phyloP scores from a whole-genome alignment of 2,797 vertebrate species.

The Amniataba percoides region DNA sequence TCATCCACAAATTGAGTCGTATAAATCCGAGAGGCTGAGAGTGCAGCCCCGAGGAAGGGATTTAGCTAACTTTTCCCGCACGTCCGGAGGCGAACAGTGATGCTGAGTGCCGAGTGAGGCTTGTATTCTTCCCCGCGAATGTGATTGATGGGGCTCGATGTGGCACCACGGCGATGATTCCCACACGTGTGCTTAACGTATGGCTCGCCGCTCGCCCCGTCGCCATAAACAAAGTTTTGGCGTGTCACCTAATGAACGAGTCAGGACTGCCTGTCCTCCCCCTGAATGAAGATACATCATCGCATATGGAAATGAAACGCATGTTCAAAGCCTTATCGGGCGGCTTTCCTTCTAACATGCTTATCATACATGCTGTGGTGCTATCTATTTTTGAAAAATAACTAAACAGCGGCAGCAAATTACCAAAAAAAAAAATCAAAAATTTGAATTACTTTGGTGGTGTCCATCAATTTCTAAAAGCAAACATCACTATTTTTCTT shows the following conservation, averaged over 20 bases:
- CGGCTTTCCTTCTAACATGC: slow-evolving; percentile 18
- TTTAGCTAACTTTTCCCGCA: slow-evolving; percentile 23
- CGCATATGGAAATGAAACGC: slow-evolving; percentile 28
- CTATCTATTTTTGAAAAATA: neutral
- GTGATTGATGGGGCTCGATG: slow-evolving; percentile 60
- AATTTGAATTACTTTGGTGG: slow-evolving; percentile 1
- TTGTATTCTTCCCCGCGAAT: slow-evolving; percentile 27
- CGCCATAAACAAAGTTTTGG: slow-evolving; percentile 42
- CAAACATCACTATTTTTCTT: neutral
- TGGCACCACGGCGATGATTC: slow-evolving; percentile 34
- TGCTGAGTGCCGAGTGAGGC: slow-evolving; percentile 17
- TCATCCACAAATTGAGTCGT: slow-evolving; percentile 48
- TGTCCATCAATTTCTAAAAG: neutral
- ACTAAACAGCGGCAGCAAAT: neutral
- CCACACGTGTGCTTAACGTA: slow-evolving; percentile 46
- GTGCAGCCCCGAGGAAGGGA: slow-evolving; percentile 10
- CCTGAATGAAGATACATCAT: slow-evolving; percentile 64
- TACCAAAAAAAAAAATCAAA: neutral
- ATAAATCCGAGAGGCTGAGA: slow-evolving; percentile 31
- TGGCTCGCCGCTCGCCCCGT: slow-evolving; percentile 32
- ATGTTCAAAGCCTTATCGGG: slow-evolving; percentile 21
- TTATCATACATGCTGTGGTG: neutral
- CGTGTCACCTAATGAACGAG: slow-evolving; percentile 44
- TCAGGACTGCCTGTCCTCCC: slow-evolving; percentile 39
- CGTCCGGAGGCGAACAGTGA: slow-evolving; percentile 2